Base-by-base conservation (phyloP, 1,140 invertebrate species). In the Sinonovacula constricta region DNA sequence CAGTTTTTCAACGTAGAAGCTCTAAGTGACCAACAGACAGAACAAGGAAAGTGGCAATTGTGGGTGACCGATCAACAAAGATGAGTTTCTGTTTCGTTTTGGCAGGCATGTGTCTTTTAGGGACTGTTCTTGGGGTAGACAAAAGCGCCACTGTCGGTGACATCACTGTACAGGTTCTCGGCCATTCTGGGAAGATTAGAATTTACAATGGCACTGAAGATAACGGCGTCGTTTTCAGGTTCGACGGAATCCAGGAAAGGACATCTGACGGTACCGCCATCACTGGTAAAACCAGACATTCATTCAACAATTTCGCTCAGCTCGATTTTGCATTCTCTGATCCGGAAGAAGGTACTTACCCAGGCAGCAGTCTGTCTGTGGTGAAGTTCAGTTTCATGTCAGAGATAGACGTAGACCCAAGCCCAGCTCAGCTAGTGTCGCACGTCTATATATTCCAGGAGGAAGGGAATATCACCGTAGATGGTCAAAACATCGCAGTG, bases 301-400 rank as follows among this genome's bases (percentile, higher is more conserved):
- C 53, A 0, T 78, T 39, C 18, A 62, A 63, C 56, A 70, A 49
- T 24, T 78, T 78, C 54, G 75, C 75, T 36, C 54, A 68, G 4
- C 45, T 62, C n/a, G 15, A 31, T 39, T 78, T 78, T 30, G 63
- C 7, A 5, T 78, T 78, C 18, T 62, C 65, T 10, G 36, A 68
- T 0, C 30, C 30, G 5, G 57, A 49, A 34, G 33, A 69, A 26
- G n/a, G n/a, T 0, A 60, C 34, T 10, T 78, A 69, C 54, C n/a
- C 18, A 22, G 57, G 62, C 31, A 26, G 33, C 24, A 66, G 68
- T 31, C 57, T 70, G 10, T 59, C 22, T 24, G 66, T 70, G 1
- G 33, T 34, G 4, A 31, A 69, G 22, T 78, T 70, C 30, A 51
- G 2, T n/a, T 78, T 78, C 33, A 69, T 28, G 24, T 22, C 74